Base-by-base conservation (phyloP, 2,113 vertebrate species). In the Perccottus glenii region DNA sequence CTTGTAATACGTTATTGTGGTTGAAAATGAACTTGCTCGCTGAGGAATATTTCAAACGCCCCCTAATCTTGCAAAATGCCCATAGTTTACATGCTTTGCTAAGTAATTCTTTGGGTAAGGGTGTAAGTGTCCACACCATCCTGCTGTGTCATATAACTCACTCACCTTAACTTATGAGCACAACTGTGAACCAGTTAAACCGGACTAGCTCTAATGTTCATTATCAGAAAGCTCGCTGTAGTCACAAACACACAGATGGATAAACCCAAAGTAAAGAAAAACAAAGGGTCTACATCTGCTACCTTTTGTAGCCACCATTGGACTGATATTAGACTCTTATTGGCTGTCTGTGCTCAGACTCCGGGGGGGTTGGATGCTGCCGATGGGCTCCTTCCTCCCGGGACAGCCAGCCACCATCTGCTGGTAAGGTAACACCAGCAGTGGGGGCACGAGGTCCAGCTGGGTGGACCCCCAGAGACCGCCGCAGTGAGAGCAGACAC, bases 371-470 rank as follows among this genome's bases (percentile, higher is more conserved):
- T 67, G 63, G 85, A 38, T 59, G 67, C 70, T 77, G 63, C 42
- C 42, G 12, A 45, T 63, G 38, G 48, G 36, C 27, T 5, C 51
- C 60, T 3, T 5, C n/a, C 52, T 46, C 16, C 35, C 38, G 62
- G 81, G 80, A 72, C 45, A 0, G 49, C 46, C 49, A 38, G 33
- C 66, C 36, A 83, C 91, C 92, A 93, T 93, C 91, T 93, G 92
- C 83, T 78, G 69, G 92, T 92, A 92, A 93, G 82, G 71, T 64
- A 85, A 92, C 81, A 92, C 89, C 86, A 51, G 19, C 11, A 12
- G 11, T 0, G 35, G 80, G 68, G 64, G n/a, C 57, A 40, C 12
- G 48, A 60, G 35, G 75, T 79, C 76, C 61, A 78, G 68, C 73
- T 65, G 45, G 65, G 81, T 65, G 42, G 62, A 62, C 64, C 44